Base-by-base conservation (phyloP, 37 sponge, comb jelly and placozoan genomes). In the Halisarca cf. caerulea region DNA sequence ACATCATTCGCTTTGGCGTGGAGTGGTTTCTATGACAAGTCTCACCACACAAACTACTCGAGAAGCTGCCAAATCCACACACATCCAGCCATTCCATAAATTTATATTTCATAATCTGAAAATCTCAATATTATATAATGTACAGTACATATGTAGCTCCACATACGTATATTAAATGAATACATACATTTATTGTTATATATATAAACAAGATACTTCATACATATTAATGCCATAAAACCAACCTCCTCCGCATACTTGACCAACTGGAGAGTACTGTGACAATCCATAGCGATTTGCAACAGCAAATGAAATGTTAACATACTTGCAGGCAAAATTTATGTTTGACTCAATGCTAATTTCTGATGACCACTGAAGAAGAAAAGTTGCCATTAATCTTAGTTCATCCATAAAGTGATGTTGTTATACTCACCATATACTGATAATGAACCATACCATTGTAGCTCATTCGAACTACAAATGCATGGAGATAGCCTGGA, bases 191-290 rank as follows among this genome's bases (percentile, higher is more conserved):
- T 20, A 55, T 20, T 55, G 17, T 55, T 20, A 55, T 55, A 55
- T 55, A 55, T 17, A 17, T 55, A 55, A 55, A 55, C 17, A 55
- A 11, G n/a, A 55, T 55, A 17, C 17, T 55, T 55, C 57, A 20
- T 11, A 55, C 17, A 55, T 55, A 20, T 17, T 20, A 20, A 17
- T 20, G 57, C 17, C 11, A 55, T 55, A 55, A 34, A 40, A 41
- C 45, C 2, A 41, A 74, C 77, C 77, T 74, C 77, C 77, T 42
- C 77, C 77, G 41, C 77, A 74, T n/a, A 74, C 24, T 43, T n/a
- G 1, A 15, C n/a, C 45, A n/a, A 44, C 0, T 25, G 77, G 77
- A 74, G 77, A 74, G 2, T 24, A 8, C 2, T 21, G 6, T 40
- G 77, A 74, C 18, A n/a, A 20, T 24, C 77, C 77, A 74, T 74